Conservation (phyloP, 2,113 vertebrate species). For the Trachemys scripta region DNA sequence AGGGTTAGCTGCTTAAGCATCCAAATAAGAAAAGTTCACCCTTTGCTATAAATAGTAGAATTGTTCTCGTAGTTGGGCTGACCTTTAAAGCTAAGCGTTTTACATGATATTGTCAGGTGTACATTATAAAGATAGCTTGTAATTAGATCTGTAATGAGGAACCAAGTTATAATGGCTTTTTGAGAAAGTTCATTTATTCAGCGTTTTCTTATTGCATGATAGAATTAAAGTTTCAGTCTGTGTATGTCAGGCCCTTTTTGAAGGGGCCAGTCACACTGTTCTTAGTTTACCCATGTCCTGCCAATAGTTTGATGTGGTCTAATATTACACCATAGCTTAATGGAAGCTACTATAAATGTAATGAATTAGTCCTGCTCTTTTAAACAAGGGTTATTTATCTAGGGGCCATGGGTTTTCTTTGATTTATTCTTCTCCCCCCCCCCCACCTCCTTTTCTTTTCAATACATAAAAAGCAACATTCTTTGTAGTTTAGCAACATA, state of each 20-base stretch:
- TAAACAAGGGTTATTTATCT: constrained; percentile 67
- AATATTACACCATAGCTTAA: constrained; percentile 35
- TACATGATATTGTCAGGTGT: constrained; percentile 80
- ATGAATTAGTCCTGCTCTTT: constrained; percentile 56
- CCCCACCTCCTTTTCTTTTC: neutral
- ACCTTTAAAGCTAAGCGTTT: constrained; percentile 81
- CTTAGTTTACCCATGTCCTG: constrained; percentile 37
- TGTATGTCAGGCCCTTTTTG: constrained; percentile 48
- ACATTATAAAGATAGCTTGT: constrained; percentile 80
- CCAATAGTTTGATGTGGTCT: constrained; percentile 43
- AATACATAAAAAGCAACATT: neutral
- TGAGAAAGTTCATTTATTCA: constrained; percentile 81
- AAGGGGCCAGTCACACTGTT: constrained; percentile 29
- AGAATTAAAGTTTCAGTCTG: constrained; percentile 70
- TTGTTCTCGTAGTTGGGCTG: constrained; percentile 81
- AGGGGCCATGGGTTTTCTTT: constrained; percentile 23
- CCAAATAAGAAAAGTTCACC: constrained; percentile 83
- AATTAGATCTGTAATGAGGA: constrained; percentile 86
- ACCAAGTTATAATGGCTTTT: constrained; percentile 79
- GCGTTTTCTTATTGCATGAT: constrained; percentile 60
- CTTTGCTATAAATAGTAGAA: constrained; percentile 84
- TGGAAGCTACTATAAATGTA: constrained; percentile 50
- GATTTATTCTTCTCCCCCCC: constrained; percentile 15
- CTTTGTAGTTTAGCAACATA: constrained; percentile 12
- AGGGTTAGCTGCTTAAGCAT: constrained; percentile 83